Evolutionary conservation across 2,888 invertebrate species (phyloP).

Genomic region (Aphrophora alni): DNA sequence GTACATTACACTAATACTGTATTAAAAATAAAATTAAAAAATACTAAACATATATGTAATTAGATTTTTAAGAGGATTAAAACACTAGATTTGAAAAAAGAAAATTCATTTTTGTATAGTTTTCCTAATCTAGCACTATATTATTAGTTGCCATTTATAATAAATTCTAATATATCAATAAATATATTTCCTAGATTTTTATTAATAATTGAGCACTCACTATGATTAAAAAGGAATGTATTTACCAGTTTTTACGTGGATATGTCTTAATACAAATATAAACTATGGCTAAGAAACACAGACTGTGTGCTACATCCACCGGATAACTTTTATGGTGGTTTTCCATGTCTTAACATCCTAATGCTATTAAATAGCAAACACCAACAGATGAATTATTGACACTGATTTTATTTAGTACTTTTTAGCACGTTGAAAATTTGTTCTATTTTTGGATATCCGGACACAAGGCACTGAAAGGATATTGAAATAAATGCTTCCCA

Average conservation of each 20-base stretch:
- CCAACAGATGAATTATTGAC: too few species aligned
- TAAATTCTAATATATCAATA: not conserved
- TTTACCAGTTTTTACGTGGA: not conserved
- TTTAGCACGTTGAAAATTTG: not conserved
- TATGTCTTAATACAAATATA: not conserved
- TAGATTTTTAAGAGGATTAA: too few species aligned
- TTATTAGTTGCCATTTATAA: not conserved
- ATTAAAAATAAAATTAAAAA: too few species aligned
- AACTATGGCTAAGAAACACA: not conserved
- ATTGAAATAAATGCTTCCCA: constrained; percentile 89
- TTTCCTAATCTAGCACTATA: not conserved
- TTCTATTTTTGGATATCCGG: constrained; percentile 59
- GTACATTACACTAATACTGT: too few species aligned
- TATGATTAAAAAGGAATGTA: not conserved
- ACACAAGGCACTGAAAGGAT: constrained; percentile 77
- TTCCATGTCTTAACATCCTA: not conserved
- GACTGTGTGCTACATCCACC: not conserved
- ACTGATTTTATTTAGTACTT: not conserved
- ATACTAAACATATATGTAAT: too few species aligned
- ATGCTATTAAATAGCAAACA: too few species aligned
- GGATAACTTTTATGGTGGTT: not conserved
- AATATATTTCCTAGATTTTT: not conserved
- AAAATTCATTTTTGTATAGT: too few species aligned
- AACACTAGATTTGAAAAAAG: too few species aligned
- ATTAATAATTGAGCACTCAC: not conserved